phyloP scores from a whole-genome alignment of 2,888 invertebrate species.

The Amphipyra berbera region DNA sequence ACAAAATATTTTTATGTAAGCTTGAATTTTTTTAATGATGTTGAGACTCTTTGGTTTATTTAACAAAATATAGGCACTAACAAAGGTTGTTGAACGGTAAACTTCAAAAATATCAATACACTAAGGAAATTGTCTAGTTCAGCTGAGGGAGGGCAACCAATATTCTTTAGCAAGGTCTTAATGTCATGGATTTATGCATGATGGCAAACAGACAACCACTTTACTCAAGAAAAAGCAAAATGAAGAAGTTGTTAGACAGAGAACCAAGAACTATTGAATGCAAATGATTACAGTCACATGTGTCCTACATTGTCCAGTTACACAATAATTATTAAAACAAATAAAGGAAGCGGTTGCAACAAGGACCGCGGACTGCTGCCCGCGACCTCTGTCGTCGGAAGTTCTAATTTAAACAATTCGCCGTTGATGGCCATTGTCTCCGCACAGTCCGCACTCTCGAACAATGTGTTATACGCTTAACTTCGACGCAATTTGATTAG shows the following conservation, averaged over 20 bases:
- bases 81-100: background rate
- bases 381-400: conserved; percentile 69
- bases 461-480: conserved; percentile 20
- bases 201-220: too few relatives aligned
- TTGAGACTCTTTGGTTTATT: conserved; percentile 15
- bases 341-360: conserved; percentile 48
- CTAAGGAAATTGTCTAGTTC: too few relatives aligned
- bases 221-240: too few relatives aligned
- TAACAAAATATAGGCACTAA: background rate
- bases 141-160: too few relatives aligned
- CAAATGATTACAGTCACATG: conserved; percentile 8
- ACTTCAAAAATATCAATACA: too few relatives aligned
- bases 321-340: conserved; percentile 45
- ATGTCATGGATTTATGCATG: too few relatives aligned
- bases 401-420: conserved; percentile 82
- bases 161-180: too few relatives aligned
- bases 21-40: conserved; percentile 3
- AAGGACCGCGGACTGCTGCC: conserved; percentile 32
- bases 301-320: conserved; percentile 32
- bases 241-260: background rate
- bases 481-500: conserved; percentile 28
- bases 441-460: conserved; percentile 35
- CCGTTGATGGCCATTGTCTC: conserved; percentile 69
- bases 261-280: background rate
- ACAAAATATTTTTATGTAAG: conserved; percentile 15